Conservation (phyloP, 2,888 invertebrate species). For the Incurvaria masculella region DNA sequence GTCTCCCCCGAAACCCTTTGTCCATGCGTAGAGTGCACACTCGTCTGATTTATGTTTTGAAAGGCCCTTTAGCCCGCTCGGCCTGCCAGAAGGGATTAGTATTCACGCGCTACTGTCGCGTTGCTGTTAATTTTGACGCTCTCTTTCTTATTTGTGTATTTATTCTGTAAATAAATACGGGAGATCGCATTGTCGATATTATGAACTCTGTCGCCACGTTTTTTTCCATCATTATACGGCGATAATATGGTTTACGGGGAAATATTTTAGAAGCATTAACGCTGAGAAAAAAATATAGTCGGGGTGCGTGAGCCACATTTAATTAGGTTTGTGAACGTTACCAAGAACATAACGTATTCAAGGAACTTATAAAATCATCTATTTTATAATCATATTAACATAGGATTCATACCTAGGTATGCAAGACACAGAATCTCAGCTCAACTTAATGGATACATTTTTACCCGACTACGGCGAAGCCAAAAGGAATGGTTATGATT, state of each 20-base stretch:
- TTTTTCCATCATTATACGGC: background rate
- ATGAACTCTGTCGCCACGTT: background rate
- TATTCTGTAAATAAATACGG: constrained; percentile 40
- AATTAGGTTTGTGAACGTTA: too few relatives aligned
- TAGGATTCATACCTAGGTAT: too few relatives aligned
- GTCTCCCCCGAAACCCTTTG: background rate
- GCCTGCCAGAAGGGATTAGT: background rate
- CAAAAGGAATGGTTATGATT: too few relatives aligned
- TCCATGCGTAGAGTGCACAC: background rate
- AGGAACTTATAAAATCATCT: too few relatives aligned
- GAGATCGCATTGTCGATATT: constrained; percentile 1
- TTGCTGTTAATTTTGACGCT: background rate
- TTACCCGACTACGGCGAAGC: too few relatives aligned
- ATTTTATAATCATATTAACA: too few relatives aligned
- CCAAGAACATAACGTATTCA: too few relatives aligned
- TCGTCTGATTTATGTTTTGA: background rate
- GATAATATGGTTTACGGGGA: background rate
- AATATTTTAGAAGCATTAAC: background rate
- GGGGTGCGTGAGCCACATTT: too few relatives aligned
- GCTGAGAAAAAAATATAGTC: background rate
- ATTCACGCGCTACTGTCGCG: background rate
- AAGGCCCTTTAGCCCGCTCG: background rate
- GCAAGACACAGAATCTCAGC: too few relatives aligned
- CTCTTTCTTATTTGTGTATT: constrained; percentile 45
- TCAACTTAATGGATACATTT: too few relatives aligned